phyloP scores from a whole-genome alignment of 2,113 vertebrate species.

The Poecile atricapillus region DNA sequence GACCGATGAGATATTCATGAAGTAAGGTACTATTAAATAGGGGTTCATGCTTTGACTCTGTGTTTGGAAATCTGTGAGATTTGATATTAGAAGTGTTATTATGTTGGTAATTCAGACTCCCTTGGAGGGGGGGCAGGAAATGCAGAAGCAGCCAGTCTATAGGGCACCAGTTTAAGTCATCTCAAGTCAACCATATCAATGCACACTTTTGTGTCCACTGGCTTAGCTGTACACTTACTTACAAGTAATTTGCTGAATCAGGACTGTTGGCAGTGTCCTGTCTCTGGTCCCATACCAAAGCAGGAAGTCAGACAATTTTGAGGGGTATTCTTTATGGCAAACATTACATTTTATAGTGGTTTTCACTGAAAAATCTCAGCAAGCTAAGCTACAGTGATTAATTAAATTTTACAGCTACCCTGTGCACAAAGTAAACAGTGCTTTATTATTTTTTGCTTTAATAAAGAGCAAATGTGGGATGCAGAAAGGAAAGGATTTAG shows the following conservation, averaged over 20 bases:
- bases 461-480: background rate
- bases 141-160: background rate
- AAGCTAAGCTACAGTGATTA: conserved; percentile 33
- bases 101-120: background rate
- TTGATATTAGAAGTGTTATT: no score
- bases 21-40: background rate
- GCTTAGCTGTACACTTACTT: background rate
- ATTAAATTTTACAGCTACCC: conserved; percentile 55
- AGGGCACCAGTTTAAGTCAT: background rate
- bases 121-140: background rate
- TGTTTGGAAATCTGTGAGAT: background rate
- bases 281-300: background rate
- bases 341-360: conserved; percentile 5
- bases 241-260: conserved; percentile 3
- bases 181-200: background rate
- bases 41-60: background rate
- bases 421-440: background rate
- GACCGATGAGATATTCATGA: background rate
- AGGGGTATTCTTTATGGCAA: conserved; percentile 15
- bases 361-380: conserved; percentile 40
- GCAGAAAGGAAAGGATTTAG: conserved; percentile 17
- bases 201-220: background rate
- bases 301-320: conserved; percentile 26
- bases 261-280: background rate
- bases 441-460: conserved; percentile 41